Evolutionary conservation across 1,140 invertebrate genomes (phyloP), one percentile per base, ranked within the genome.

Genomic region (Caenorhabditis briggsae): DNA sequence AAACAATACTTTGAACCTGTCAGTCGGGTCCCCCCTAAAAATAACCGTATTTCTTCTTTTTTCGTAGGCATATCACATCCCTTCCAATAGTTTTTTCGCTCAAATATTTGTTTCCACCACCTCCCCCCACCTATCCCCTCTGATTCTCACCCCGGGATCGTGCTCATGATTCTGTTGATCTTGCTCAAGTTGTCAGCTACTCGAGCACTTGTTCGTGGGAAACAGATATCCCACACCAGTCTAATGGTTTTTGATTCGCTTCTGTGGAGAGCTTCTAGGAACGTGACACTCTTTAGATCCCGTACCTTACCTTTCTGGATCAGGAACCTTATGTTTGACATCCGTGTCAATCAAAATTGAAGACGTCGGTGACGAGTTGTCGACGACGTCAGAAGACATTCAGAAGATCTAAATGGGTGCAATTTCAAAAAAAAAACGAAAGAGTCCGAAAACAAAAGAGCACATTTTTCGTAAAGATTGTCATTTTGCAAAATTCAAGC

Each of bases 161-260:
- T 78, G 70, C 70, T 70, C 64, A 46, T 70, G 64, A 70, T 70
- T 46, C 43, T 70, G 64, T 70, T 50, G 70, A 78, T 78, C 46
- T 78, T 78, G 70, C 70, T 78, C 70, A 78, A 50, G 70, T 50
- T 78, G 70, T 78, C 70, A 78, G 46, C 70, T 78, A 78, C 46
- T 78, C n/a, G 46, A 78, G n/a, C 70, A 78, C 70, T 78, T 50
- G 70, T 50, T 78, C 70, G 70, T 78, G 70, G 70, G 70, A 78
- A 78, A 78, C 23, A 23, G 43, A 78, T 50, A 78, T 25, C 12
- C 8, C 7, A 46, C 5, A 8, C 6, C 18, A n/a, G 46, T 50
- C 14, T 46, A 53, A n/a, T 78, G 70, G 43, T 50, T 78, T 78
- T 50, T 50, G 70, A 50, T 78, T 70, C 65, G 16, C 3, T 33